Evolutionary conservation across 2,113 vertebrate genomes (phyloP), one percentile per base, ranked within the genome.

Genomic region (Colinus virginianus): DNA sequence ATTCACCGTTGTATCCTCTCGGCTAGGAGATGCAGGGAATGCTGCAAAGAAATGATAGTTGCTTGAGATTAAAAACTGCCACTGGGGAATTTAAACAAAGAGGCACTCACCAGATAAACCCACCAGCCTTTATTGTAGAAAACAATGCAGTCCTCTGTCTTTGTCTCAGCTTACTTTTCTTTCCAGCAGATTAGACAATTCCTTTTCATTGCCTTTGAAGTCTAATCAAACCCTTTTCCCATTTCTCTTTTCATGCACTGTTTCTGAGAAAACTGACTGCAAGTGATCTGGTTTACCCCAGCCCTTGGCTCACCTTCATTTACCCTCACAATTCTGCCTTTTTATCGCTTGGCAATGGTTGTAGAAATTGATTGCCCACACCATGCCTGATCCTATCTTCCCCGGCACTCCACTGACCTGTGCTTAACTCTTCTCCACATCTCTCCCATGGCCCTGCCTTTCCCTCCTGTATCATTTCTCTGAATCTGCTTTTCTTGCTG

Each of bases 81-180:
- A 42, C n/a, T 26, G 88, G 78, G 93, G 83, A 58, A 67, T 62
- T 2, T 7, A 69, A 91, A 78, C 77, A 93, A 80, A 90, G 22
- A 9, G 55, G 93, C 74, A 56, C 18, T 78, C 79, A 42, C 75
- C 49, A 74, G 88, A 61, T 93, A 0, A 86, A 74, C 12, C 28
- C 48, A 87, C n/a, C 49, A 95, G 48, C 46, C 34, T 91, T 59
- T 63, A 23, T 68, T 95, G 59, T 28, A 62, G 70, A 20, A 92
- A 93, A 88, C 64, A 95, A 71, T 78, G n/a, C 30, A 87, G 25
- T 83, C 43, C 32, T 90, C 71, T 78, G 46, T 82, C 69, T 95
- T 92, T 94, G 71, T 83, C 80, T 88, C n/a, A 68, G 34, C 61
- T 93, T 58, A 51, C 61, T 93, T 94, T 86, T 43, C 56, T 84